Conservation (phyloP, 2,797 vertebrate species). For the Cossypha niveicapilla region DNA sequence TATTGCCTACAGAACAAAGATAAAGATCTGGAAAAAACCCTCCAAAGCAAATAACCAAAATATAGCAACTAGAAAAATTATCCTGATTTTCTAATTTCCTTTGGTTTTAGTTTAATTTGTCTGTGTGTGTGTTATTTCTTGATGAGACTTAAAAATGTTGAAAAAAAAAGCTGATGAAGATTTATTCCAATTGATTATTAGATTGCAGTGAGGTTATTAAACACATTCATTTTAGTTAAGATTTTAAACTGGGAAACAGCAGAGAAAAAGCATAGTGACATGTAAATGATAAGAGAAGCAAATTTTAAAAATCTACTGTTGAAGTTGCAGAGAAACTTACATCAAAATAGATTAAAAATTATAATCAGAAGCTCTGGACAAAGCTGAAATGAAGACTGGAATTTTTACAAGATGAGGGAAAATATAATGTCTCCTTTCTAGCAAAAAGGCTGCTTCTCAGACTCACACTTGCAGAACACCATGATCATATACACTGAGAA, state of each 20-base stretch:
- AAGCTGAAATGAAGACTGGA: not conserved
- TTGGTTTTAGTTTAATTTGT: constrained; percentile 3
- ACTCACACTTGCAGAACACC: not conserved
- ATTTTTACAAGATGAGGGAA: not conserved
- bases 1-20: constrained; percentile 58
- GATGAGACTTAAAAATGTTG: not conserved
- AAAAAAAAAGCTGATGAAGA: not conserved
- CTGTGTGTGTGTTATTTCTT: not conserved
- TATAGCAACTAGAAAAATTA: not conserved
- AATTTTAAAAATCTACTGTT: not conserved
- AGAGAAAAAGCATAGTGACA: not conserved
- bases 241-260: constrained; percentile 23
- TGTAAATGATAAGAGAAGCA: not conserved
- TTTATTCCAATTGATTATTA: constrained; percentile 6
- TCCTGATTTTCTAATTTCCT: not conserved
- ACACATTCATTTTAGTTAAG: constrained; percentile 30
- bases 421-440: not conserved
- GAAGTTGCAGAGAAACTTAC: not conserved
- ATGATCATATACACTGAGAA: not conserved
- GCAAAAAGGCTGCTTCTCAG: not conserved
- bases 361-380: not conserved
- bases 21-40: constrained; percentile 5
- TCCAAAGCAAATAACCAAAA: not conserved
- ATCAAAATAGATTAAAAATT: not conserved
- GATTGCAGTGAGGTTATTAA: constrained; percentile 32